Evolutionary conservation across 2,797 vertebrate genomes (phyloP).

Genomic region (Myiothlypis chrysogaster): DNA sequence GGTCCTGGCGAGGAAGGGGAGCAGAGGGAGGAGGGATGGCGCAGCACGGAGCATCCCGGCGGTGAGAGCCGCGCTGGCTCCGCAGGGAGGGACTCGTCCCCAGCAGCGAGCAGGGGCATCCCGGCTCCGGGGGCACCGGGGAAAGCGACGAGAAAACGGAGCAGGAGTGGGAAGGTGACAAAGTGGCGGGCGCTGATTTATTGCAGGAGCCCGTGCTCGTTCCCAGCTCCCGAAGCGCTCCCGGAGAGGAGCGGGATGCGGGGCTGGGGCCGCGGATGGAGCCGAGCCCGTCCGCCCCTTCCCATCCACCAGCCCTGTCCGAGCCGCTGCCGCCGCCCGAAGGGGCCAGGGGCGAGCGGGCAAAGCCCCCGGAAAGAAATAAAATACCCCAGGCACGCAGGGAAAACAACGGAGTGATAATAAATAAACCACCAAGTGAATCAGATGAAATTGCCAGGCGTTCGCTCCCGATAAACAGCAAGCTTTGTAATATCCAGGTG

Average conservation of each 20-base stretch:
- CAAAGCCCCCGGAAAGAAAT: not conserved
- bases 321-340: not conserved
- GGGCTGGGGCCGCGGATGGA: not conserved
- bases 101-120: not conserved
- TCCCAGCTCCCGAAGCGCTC: conserved; percentile 87
- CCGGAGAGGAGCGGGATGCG: conserved; percentile 72
- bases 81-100: not conserved
- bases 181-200: conserved; percentile 83
- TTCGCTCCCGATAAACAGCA: conserved; percentile 58
- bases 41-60: conserved; percentile 14
- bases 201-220: conserved; percentile 83
- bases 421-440: not conserved
- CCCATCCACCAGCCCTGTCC: not conserved
- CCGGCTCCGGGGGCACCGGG: not conserved
- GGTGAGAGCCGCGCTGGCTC: not conserved
- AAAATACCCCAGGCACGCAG: not conserved
- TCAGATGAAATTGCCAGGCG: conserved; percentile 8
- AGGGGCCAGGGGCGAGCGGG: not conserved
- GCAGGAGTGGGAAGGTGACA: conserved; percentile 69
- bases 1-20: not conserved
- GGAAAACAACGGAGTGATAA: not conserved
- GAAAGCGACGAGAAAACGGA: conserved; percentile 57
- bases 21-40: not conserved
- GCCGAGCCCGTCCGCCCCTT: not conserved
- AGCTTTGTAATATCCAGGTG: conserved; percentile 76